Base-by-base conservation (phyloP, 2,113 vertebrate species). In the Siniperca knerii region DNA sequence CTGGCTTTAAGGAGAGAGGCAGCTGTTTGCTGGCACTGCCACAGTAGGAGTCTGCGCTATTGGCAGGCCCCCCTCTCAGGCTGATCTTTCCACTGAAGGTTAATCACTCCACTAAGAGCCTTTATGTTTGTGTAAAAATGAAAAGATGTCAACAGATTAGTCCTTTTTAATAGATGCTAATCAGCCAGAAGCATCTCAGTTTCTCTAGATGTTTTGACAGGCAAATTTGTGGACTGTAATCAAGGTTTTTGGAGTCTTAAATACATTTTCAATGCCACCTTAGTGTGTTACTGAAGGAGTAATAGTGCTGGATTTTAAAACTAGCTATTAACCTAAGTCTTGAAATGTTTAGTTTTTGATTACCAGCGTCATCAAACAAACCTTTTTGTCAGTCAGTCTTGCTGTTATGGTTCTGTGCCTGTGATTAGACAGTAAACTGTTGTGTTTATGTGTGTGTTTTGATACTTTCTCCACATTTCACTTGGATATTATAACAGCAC, bases 1-100 rank as follows among this genome's bases (percentile, higher is more conserved):
- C 67, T 77, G 83, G 37, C 29, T 71, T 74, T 86, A 69, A 82
- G 81, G 46, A 70, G 83, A 77, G 78, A 82, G 82, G 85, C 92
- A 93, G 90, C 90, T 94, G 91, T 84, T 87, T 11, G 75, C 77
- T 92, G 90, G 88, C 74, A 70, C 74, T 61, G 82, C 83, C 91
- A 74, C 93, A 92, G 92, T 82, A 67, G 90, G 91, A 86, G 83
- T 87, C 91, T 83, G 72, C 86, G 65, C 77, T 87, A 81, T 88
- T 85, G 87, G 85, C 91, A 91, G 85, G 33, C 74, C 90, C 91
- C 92, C 95, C 93, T 89, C 89, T 90, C 83, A 76, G 73, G 87
- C 87, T 95, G 92, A 92, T 94, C 91, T 95, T 95, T 95, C 82
- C 86, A 83, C 84, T 94, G 90, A 95, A 94, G 95, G 95, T 95